Base-by-base conservation (phyloP, 2,888 invertebrate species). In the Oscheius sp. region DNA sequence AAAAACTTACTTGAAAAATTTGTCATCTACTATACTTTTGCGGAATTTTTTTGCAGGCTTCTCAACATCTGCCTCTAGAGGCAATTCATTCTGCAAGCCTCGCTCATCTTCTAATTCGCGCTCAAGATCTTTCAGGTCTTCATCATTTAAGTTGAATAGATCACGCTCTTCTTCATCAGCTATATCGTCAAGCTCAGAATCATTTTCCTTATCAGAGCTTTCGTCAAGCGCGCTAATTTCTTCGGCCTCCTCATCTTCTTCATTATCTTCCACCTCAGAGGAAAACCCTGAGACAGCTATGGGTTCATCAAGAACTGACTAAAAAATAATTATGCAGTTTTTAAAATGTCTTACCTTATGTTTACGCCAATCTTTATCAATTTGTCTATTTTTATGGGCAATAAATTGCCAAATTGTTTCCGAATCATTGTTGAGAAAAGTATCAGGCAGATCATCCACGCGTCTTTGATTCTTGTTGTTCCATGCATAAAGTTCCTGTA, bases 11-110 rank as follows among this genome's bases (percentile, higher is more conserved):
- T 64, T 73, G 75, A 80, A 81, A 64, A 82, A 79, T 61, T 76
- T 73, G 72, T 82, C 82, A 27, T 82, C 82, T 43, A 82, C 81
- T 1, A 71, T 45, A 21, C 73, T 75, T 68, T 79, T 82, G 21
- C 56, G 70, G 72, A 66, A 79, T 53, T 76, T 76, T 43, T 76
- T 81, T 45, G 59, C 46, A 6, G 61, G 45, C 25, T 41, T 69
- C 21, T 45, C 63, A 1, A 35, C 9, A 12, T 25, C 63, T 73
- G 23, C 45, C 29, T 52, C 49, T 21, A 18, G 9, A 16, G 69
- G 56, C 35, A 45, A 18, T 2, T 41, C 73, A 9, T 58, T 61
- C n/a, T 29, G 12, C 27, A 35, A 35, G 3, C 35, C 35, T 35
- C 46, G 7, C 41, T 53, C 45, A 0, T 74, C 69, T 29, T 77